Base-by-base conservation (phyloP, 2,113 vertebrate genomes). In the Embiotoca jacksoni region DNA sequence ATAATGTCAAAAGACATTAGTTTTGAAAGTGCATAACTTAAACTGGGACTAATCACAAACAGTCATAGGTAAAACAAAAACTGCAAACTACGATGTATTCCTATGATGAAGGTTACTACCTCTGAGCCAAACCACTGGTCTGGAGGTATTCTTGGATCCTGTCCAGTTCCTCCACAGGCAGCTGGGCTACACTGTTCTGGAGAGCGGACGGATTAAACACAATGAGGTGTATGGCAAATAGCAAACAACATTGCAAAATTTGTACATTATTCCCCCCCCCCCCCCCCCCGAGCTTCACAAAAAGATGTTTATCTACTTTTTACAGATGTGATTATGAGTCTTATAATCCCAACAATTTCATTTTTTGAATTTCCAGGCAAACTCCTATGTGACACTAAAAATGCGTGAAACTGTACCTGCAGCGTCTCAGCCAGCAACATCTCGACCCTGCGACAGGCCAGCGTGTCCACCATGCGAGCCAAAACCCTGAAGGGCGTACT, bases 371-470 rank as follows among this genome's bases (percentile, higher is more conserved):
- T 46, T 59, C 16, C 6, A 41, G 52, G 0, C 1, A 52, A n/a
- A 62, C 14, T 55, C 39, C 15, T 16, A 4, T 44, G 5, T 41
- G 15, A 47, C 3, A 62, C 53, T 3, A 54, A 57, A 68, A 35
- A 13, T 4, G 9, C 49, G 31, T 7, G n/a, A 4, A 75, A 46
- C 14, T 14, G 3, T 72, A 99, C 98, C 97, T 99, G 97, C 49
- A 96, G 90, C 0, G 95, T 97, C 55, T 98, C 98, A 15, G 97
- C 97, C 82, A 99, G 93, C 80, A 99, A 95, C 98, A 99, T 99
- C 71, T 99, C 98, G 3, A 99, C 97, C 3, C 98, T 95, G 58
- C 98, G 96, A 82, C 98, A 99, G 5, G 98, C 98, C 62, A 99
- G 95, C 0, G 97, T 99, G 91, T 99, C 98, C 13, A 98, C 98